Base-by-base conservation (phyloP, 2,888 invertebrate genomes). In the Drosophila antonietae region DNA sequence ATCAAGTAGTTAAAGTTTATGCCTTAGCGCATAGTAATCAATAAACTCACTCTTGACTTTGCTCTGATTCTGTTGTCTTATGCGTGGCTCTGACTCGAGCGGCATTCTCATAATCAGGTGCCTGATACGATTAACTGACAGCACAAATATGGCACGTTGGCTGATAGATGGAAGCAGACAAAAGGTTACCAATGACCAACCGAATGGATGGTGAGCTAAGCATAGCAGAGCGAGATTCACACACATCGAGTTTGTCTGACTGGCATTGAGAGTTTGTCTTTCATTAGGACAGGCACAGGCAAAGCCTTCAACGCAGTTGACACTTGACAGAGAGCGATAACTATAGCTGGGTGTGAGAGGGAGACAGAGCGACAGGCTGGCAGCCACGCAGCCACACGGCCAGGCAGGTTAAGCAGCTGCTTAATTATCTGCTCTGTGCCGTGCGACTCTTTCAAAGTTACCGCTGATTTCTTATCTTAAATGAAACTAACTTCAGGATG, bases 381-480 rank as follows among this genome's bases (percentile, higher is more conserved):
- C n/a, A n/a, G 23, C 23, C 23, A 23, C 23, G 23, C 23, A 23
- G 23, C 28, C 28, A 28, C 28, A 28, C 6, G 28, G 20, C 23
- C 56, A 41, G 53, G 51, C 47, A 53, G 58, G 73, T 62, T 86
- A 80, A 87, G 76, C 83, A 88, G 89, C 88, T 87, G 80, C 78
- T 84, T 87, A 84, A 87, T 89, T 85, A 84, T 79, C 73, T 69
- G 59, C 75, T 79, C 85, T 58, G 52, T 60, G 61, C 60, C 31
- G 56, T 47, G 47, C 71, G 82, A 81, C 83, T 86, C 78, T 77
- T 83, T 74, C 71, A 69, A 43, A 72, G 75, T 52, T 37, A 66
- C 52, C 77, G 78, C 83, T 72, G 86, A 90, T 87, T 88, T 75
- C 87, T 87, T 86, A 87, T 87, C 86, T 86, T 76, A 81, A 90